A percentile compares a stretch with the other conserved stretches of the same genome.
These are phyloP conservation scores for Orientallactaga bullata DNA, from an alignment of 2,113 vertebrate species.

Conservation along the genomic window DNA sequence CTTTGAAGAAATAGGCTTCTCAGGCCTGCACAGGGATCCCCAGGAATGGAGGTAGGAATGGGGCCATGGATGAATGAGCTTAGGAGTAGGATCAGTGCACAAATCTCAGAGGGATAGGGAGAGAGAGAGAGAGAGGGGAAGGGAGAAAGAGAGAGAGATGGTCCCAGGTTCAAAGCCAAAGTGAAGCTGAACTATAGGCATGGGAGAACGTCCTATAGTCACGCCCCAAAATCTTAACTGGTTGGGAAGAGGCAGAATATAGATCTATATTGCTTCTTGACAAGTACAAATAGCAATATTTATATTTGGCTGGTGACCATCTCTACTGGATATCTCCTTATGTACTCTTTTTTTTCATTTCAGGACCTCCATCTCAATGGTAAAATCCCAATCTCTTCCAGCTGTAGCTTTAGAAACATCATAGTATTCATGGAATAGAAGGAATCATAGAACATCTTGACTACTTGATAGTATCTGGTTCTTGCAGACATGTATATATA, in stretches of 20 bases:
- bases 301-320: not conserved
- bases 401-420: not conserved
- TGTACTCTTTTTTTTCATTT: not conserved
- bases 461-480: not conserved
- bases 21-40: not conserved
- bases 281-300: not conserved
- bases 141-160: not conserved
- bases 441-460: not conserved
- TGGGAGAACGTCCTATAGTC: fast-evolving
- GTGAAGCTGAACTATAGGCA: not conserved
- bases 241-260: not conserved
- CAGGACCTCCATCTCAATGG: not conserved
- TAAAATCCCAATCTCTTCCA: not conserved
- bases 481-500: not conserved
- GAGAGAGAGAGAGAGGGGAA: not conserved
- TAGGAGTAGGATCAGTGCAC: not conserved
- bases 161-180: not conserved
- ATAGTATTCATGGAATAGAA: not conserved
- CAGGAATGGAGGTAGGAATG: not conserved
- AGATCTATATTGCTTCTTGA: not conserved
- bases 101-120: not conserved
- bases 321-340: not conserved
- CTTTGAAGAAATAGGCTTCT: not conserved
- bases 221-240: not conserved
- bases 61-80: not conserved